Percentiles rank a stretch among this genome's conserved stretches.
phyloP scores from a whole-genome alignment of 1,140 invertebrate genomes.

The Drusus annulatus region DNA sequence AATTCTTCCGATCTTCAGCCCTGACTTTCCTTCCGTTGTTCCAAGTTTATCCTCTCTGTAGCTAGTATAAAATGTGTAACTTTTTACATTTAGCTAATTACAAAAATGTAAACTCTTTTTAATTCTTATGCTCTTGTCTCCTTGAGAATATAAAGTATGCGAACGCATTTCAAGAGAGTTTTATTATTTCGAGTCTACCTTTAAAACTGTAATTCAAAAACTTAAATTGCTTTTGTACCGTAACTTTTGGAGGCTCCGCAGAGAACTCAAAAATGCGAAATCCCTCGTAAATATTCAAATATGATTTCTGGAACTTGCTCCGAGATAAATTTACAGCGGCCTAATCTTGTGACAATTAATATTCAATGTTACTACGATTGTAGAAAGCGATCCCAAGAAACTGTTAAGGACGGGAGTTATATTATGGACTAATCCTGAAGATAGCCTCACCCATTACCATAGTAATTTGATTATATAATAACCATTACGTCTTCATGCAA shows the following conservation, averaged over 20 bases:
- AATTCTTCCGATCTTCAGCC: too few relatives aligned
- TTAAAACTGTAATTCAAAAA: constrained; percentile 35
- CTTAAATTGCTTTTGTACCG: constrained; percentile 37
- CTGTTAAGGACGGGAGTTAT: constrained; percentile 7
- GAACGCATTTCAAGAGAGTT: constrained; percentile 10
- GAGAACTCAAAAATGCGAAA: constrained; percentile 32
- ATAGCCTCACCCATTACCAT: constrained; percentile 58
- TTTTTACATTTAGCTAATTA: background rate
- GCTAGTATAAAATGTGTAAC: too few relatives aligned
- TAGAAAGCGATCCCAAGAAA: constrained; percentile 43
- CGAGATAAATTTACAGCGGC: constrained; percentile 31
- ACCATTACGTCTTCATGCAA: constrained; percentile 59
- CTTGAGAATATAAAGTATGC: constrained; percentile 26
- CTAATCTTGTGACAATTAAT: constrained; percentile 37
- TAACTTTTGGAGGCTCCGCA: constrained; percentile 22
- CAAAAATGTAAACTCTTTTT: constrained; percentile 12
- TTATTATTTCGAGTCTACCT: constrained; percentile 27
- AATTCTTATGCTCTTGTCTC: background rate
- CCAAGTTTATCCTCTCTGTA: too few relatives aligned
- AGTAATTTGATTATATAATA: constrained; percentile 59
- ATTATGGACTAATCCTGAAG: constrained; percentile 38
- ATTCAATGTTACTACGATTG: constrained; percentile 39
- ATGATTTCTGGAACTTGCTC: constrained; percentile 20
- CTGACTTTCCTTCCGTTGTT: too few relatives aligned
- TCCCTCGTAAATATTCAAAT: constrained; percentile 38